Conservation (phyloP, 2,113 vertebrate genomes). For the Scolopax mira region DNA sequence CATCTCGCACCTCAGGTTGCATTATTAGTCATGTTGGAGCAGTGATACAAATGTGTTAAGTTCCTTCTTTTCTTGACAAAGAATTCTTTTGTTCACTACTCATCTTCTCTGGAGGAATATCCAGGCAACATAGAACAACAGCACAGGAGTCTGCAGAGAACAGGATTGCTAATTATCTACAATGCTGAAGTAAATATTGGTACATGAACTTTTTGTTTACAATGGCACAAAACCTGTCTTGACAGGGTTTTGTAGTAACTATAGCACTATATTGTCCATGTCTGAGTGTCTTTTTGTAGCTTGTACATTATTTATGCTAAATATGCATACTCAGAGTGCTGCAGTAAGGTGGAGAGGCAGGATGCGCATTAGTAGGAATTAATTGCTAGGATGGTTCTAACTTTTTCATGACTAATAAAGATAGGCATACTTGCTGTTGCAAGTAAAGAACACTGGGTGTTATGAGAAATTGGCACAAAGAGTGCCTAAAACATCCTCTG, state of each 20-base stretch:
- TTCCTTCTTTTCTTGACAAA: background rate
- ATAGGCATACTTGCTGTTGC: conserved; percentile 47
- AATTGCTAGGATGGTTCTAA: conserved; percentile 34
- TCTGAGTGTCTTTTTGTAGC: background rate
- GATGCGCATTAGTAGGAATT: background rate
- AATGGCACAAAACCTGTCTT: background rate
- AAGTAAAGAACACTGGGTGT: conserved; percentile 36
- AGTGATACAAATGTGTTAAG: background rate
- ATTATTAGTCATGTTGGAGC: background rate
- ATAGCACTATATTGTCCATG: background rate
- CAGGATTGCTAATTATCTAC: background rate
- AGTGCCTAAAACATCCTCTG: conserved; percentile 46
- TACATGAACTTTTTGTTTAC: background rate
- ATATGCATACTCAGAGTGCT: background rate
- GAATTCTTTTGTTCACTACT: background rate
- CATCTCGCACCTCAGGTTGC: background rate
- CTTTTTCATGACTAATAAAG: conserved; percentile 40
- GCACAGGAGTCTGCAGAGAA: background rate
- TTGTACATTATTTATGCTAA: background rate
- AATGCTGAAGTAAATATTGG: background rate
- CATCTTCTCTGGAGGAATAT: background rate
- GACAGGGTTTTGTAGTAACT: background rate
- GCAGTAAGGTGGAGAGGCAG: background rate
- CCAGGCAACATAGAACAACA: background rate
- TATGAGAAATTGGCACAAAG: conserved; percentile 45